Evolutionary conservation across 53 echinoderm and acorn worm species (phyloP).

Genomic region (Pentamera pediparva): DNA sequence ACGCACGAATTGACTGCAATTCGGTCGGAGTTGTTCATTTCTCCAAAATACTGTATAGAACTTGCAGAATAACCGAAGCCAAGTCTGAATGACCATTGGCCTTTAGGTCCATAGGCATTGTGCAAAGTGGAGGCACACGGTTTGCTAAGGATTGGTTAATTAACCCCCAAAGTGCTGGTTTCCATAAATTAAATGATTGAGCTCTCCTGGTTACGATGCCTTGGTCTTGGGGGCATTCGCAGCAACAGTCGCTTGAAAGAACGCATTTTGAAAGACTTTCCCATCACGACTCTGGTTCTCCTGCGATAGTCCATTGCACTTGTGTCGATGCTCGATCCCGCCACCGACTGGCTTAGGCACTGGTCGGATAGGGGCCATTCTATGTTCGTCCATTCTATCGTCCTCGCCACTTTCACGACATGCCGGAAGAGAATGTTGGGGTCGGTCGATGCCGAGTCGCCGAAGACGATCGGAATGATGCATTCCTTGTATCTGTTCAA

Average conservation of each 20-base stretch:
- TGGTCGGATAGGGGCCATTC: conserved; percentile 18
- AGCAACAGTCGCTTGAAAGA: neutral
- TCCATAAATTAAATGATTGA: too few relatives aligned
- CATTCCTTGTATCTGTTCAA: conserved; percentile 1
- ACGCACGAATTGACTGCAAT: too few relatives aligned
- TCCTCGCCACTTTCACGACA: neutral
- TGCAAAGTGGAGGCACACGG: too few relatives aligned
- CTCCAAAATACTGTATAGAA: too few relatives aligned
- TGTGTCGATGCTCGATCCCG: neutral
- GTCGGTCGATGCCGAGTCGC: neutral
- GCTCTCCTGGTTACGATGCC: too few relatives aligned
- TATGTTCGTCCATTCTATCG: conserved; percentile 1
- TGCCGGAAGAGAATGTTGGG: neutral
- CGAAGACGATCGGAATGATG: conserved; percentile 19
- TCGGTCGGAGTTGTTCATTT: too few relatives aligned
- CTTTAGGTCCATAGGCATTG: too few relatives aligned
- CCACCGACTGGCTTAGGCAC: neutral
- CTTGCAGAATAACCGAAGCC: too few relatives aligned
- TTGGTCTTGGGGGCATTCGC: conserved; percentile 15
- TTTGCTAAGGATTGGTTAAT: too few relatives aligned
- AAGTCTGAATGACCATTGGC: too few relatives aligned
- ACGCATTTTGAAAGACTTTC: neutral
- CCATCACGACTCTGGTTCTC: neutral
- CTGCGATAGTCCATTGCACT: neutral
- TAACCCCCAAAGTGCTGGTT: too few relatives aligned